Conservation (phyloP, 2,797 vertebrate genomes). For the Spea hammondii region DNA sequence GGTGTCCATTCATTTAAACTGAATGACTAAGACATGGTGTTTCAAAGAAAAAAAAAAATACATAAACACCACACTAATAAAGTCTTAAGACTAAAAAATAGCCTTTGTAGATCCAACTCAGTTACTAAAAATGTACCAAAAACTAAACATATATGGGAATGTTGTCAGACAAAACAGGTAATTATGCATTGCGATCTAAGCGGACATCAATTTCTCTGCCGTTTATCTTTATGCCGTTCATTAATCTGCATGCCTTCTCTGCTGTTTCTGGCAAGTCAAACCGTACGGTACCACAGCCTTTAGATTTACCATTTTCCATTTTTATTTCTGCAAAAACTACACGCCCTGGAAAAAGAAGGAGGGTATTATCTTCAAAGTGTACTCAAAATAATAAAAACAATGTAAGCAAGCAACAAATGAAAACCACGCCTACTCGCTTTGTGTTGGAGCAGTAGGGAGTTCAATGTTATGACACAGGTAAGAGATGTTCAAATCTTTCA, state of each 20-base stretch:
- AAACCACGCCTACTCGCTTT: too few relatives aligned
- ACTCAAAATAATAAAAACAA: too few relatives aligned
- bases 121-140: slow-evolving; percentile 85
- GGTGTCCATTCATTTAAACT: slow-evolving; percentile 88
- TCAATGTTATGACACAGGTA: too few relatives aligned
- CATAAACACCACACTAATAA: slow-evolving; percentile 80
- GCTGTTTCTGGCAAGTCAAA: slow-evolving; percentile 93
- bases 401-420: too few relatives aligned
- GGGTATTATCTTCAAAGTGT: too few relatives aligned
- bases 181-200: slow-evolving; percentile 90
- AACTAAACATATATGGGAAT: slow-evolving; percentile 78
- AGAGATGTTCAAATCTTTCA: too few relatives aligned
- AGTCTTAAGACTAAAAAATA: slow-evolving; percentile 76
- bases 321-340: slow-evolving; percentile 99
- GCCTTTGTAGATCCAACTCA: slow-evolving; percentile 72
- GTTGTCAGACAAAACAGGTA: slow-evolving; percentile 65
- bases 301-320: slow-evolving; percentile 97
- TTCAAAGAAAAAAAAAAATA: slow-evolving; percentile 78
- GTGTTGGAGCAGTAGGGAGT: too few relatives aligned
- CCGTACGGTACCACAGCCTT: slow-evolving; percentile 95
- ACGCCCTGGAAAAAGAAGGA: slow-evolving; percentile 75
- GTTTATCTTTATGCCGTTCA: slow-evolving; percentile 98
- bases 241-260: slow-evolving; percentile 92
- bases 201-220: slow-evolving; percentile 97
- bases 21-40: slow-evolving; percentile 85